phyloP scores from a whole-genome alignment of 2,113 vertebrate genomes.

The Heliornis fulica region DNA sequence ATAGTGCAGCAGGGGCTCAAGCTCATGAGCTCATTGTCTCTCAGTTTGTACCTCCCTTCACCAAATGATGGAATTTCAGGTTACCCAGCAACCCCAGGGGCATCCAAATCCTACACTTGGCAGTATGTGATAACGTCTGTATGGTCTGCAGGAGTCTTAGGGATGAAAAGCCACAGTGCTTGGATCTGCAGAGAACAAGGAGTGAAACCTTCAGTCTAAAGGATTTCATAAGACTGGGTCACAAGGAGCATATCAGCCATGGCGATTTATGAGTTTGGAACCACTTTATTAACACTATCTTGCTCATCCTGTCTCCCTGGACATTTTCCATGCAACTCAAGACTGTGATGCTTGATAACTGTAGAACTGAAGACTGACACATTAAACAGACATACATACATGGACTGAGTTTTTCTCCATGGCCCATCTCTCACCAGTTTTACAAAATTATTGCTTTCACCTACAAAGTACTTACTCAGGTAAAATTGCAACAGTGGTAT shows the following conservation, averaged over 20 bases:
- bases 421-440: not conserved
- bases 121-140: not conserved
- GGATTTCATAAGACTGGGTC: not conserved
- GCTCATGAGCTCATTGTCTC: not conserved
- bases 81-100: not conserved
- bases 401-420: not conserved
- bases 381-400: not conserved
- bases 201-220: not conserved
- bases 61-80: conserved; percentile 28
- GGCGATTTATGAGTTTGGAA: not conserved
- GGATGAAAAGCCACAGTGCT: not conserved
- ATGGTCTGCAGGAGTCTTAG: not conserved
- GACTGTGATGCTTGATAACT: not conserved
- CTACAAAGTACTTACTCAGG: not conserved
- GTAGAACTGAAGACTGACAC: not conserved
- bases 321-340: not conserved
- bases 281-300: not conserved
- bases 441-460: not conserved
- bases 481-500: not conserved
- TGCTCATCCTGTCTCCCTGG: not conserved
- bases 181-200: not conserved
- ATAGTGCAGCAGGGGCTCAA: not conserved
- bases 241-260: not conserved
- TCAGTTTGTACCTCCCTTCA: not conserved
- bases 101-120: not conserved